Evolutionary conservation across 2,113 vertebrate genomes (phyloP).

Genomic region (Paradoxurus hermaphroditus): DNA sequence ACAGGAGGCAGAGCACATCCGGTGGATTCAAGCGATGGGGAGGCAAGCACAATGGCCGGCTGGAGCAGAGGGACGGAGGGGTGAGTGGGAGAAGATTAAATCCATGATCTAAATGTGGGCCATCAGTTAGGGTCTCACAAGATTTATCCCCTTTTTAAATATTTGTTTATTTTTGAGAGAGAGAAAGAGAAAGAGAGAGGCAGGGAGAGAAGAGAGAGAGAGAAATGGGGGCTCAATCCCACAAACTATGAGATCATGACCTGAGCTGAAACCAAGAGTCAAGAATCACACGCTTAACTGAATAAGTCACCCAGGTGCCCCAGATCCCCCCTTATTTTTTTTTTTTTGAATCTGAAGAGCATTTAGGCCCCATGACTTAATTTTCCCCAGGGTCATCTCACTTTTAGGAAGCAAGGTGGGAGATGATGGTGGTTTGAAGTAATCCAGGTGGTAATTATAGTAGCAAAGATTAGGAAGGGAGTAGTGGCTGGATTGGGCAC

Average conservation of each 20-base stretch:
- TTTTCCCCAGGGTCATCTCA: background rate
- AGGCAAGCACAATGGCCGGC: fast-evolving
- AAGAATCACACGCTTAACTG: too few relatives aligned
- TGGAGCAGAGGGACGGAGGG: background rate
- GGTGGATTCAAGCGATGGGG: background rate
- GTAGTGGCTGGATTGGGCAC: background rate
- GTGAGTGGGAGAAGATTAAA: background rate
- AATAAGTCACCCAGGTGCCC: too few relatives aligned
- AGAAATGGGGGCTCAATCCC: too few relatives aligned
- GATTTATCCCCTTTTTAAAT: background rate
- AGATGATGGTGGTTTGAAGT: background rate
- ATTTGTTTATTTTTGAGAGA: too few relatives aligned
- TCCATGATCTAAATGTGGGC: background rate
- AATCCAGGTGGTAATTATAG: background rate
- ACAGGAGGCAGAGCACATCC: background rate
- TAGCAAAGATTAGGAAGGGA: background rate
- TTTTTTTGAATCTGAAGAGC: background rate
- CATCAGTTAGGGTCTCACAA: background rate
- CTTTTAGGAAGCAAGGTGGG: background rate
- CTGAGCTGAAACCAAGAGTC: too few relatives aligned
- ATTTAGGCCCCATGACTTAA: background rate
- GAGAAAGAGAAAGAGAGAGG: too few relatives aligned
- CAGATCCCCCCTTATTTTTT: background rate
- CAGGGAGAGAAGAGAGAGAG: too few relatives aligned
- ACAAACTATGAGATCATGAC: too few relatives aligned